Conservation (phyloP, 2,113 vertebrate genomes). For the Saguinus midas region DNA sequence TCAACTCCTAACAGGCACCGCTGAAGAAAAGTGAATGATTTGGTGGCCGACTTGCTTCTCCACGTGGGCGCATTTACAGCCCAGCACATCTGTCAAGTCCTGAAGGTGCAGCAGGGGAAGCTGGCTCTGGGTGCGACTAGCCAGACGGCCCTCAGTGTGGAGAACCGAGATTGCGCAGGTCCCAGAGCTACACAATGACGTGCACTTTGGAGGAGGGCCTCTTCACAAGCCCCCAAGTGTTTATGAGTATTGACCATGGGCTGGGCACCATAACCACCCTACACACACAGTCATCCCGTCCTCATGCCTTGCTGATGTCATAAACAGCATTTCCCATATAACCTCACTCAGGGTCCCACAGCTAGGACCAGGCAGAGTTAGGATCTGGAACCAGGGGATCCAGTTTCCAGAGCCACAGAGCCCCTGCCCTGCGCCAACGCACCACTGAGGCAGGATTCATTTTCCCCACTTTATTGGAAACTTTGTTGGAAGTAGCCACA, state of each 20-base stretch:
- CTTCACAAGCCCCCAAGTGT: fast-evolving
- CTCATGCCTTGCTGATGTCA: neutral
- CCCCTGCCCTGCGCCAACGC: fast-evolving
- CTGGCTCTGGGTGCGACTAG: neutral
- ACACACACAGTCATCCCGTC: neutral
- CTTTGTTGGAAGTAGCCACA: neutral
- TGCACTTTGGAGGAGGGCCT: neutral
- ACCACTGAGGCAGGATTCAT: fast-evolving
- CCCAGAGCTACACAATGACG: fast-evolving
- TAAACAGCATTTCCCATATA: fast-evolving
- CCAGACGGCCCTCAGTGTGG: fast-evolving
- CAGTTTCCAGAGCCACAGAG: neutral
- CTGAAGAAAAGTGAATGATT: neutral
- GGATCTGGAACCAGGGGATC: neutral
- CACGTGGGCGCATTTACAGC: neutral
- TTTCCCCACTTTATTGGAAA: neutral
- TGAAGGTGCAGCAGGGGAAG: fast-evolving
- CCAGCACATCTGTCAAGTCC: too few species aligned
- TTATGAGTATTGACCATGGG: neutral
- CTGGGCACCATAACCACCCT: fast-evolving
- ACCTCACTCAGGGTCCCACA: neutral
- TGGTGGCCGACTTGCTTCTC: neutral
- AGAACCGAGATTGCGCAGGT: fast-evolving
- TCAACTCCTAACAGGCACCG: neutral
- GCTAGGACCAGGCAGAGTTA: neutral